Base-by-base conservation (phyloP, 2,113 vertebrate genomes). In the Synchiropus splendidus region DNA sequence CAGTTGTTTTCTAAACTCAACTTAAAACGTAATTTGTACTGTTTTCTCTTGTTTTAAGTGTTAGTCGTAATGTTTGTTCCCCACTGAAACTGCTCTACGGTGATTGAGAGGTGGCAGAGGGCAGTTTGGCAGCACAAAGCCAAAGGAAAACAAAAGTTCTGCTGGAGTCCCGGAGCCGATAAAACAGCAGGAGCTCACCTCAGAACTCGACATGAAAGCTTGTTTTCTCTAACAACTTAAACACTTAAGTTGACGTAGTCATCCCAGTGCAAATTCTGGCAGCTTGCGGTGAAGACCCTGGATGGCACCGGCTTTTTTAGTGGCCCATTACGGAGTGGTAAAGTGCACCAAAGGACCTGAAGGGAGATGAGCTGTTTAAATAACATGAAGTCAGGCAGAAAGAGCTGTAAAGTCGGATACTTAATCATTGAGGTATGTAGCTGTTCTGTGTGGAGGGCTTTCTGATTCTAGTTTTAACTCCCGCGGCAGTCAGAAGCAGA, bases 171-270 rank as follows among this genome's bases (percentile, higher is more conserved):
- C 30, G 48, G 64, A 40, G 30, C 52, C 61, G 59, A 55, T 74
- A 68, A 77, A 72, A 47, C n/a, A 8, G 6, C 36, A 9, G 64
- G 62, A 42, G n/a, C n/a, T n/a, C 11, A 1, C 42, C 18, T 45
- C 32, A 9, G 54, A 16, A 30, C 42, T 68, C 37, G 39, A 72
- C 46, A 61, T 67, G 37, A 58, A 70, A 52, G 66, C 64, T 66
- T 65, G 59, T 70, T 75, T 76, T 78, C 59, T 48, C 31, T 48
- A 67, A n/a, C n/a, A n/a, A n/a, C n/a, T n/a, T n/a, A n/a, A 60
- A 51, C 43, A 9, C 51, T 47, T 36, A 54, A 55, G 60, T 58
- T 62, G 55, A 79, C 55, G 66, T 60, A 61, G 61, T 64, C 71
- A 62, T 56, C 61, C 31, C 12, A 27, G 58, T 64, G 72, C 55